Percentiles rank a stretch among this genome's conserved stretches.
These are phyloP conservation scores for Sphaeridia pumilis DNA, from an alignment of 2,888 invertebrate genomes.

Conservation along the genomic window DNA sequence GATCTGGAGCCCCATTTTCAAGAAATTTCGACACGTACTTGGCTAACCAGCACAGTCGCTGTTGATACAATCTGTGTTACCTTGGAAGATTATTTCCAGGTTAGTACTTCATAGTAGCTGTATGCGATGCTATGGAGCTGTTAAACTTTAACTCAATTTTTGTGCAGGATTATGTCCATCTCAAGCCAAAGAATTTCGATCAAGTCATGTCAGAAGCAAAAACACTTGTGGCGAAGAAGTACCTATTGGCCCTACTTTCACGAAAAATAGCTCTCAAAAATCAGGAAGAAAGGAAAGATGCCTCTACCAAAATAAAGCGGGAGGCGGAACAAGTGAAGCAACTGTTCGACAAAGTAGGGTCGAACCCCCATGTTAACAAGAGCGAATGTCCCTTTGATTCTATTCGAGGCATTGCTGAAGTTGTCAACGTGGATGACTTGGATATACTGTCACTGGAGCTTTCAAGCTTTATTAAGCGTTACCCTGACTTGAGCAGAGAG, in stretches of 20 bases:
- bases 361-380: conserved; percentile 43
- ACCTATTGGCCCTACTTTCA: conserved; percentile 78
- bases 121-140: not conserved
- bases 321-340: conserved; percentile 73
- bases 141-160: conserved; percentile 4
- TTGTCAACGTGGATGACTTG: conserved; percentile 79
- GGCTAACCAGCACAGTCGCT: conserved; percentile 60
- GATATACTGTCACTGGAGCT: conserved; percentile 87
- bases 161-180: conserved; percentile 69
- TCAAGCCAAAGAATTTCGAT: conserved; percentile 75
- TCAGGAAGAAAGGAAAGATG: conserved; percentile 69
- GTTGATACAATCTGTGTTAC: conserved; percentile 91
- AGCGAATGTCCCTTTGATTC: conserved; percentile 62
- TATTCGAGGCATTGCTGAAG: conserved; percentile 72
- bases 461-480: conserved; percentile 69
- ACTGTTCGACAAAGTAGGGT: conserved; percentile 65
- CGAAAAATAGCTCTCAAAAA: conserved; percentile 70
- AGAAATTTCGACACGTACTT: conserved; percentile 75
- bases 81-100: conserved; percentile 74
- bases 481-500: conserved; percentile 80
- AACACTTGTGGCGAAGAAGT: conserved; percentile 72
- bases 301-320: conserved; percentile 70
- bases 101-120: conserved; percentile 1
- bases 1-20: conserved; percentile 84
- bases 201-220: conserved; percentile 77